Percentiles rank a stretch among this genome's conserved stretches.
These are phyloP conservation scores for Oxyruncus cristatus DNA, from an alignment of 2,113 vertebrate species.

Conservation along the genomic window DNA sequence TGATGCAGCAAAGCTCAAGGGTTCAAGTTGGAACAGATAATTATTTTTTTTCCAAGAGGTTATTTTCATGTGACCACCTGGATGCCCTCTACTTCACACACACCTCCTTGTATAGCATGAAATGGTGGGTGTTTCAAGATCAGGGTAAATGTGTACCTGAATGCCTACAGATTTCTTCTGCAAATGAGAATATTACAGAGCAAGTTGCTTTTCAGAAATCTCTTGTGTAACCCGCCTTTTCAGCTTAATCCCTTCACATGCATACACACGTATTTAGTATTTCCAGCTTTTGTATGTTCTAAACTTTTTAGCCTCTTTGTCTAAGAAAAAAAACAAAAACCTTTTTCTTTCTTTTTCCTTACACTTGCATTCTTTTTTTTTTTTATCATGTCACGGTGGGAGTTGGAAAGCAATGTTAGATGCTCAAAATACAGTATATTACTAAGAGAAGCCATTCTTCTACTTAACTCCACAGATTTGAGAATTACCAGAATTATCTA, in stretches of 20 bases:
- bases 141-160: not conserved
- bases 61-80: slow-evolving; percentile 19
- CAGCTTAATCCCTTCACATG: not conserved
- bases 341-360: not conserved
- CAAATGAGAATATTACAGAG: not conserved
- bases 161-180: not conserved
- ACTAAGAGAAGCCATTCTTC: not conserved
- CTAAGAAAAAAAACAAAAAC: not conserved
- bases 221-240: not conserved
- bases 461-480: not conserved
- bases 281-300: not conserved
- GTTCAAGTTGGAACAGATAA: not conserved
- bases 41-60: not conserved
- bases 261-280: not conserved
- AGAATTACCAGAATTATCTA: not conserved
- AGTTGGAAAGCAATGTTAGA: not conserved
- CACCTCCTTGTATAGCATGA: not conserved
- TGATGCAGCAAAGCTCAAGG: slow-evolving; percentile 18
- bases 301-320: not conserved
- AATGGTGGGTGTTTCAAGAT: not conserved
- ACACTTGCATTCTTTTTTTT: not conserved
- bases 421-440: not conserved
- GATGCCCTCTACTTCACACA: not conserved
- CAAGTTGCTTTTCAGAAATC: not conserved
- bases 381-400: not conserved